Evolutionary conservation across 1,140 invertebrate genomes (phyloP), one percentile per base, ranked within the genome.

Genomic region (Hormaphis cornu): DNA sequence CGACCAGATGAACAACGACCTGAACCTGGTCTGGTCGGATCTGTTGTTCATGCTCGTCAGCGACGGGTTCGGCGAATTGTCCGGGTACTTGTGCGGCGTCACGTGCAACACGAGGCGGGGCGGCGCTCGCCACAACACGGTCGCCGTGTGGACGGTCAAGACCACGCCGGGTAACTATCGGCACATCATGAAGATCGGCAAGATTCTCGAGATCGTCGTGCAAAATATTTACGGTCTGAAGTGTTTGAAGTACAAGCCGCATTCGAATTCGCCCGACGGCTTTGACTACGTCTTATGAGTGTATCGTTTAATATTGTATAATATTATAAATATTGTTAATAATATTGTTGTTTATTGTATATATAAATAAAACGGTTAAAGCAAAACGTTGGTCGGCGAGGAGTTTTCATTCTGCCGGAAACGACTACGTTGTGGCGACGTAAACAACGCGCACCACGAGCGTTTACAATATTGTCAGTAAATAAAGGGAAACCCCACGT

Each of bases 21-120:
- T 61, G 22, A 44, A 61, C 40, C n/a, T 61, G 35, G 18, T 63
- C 16, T 48, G 42, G 59, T 48, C 59, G 9, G 59, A 63, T 20
- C 10, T 63, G 42, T 20, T 48, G 28, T 63, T 33, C 14, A 20
- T 22, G 6, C 26, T 63, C 0, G 22, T 63, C 18, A 63, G n/a
- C 14, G 44, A 14, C 18, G 42, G 42, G 0, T 28, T 30, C 14
- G 35, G 20, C 9, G 35, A 61, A 16, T 18, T 61, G 42, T n/a
- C 26, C 6, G 16, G 26, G n/a, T 63, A 63, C 12, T 10, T 63
- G 14, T 63, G 59, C 18, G 59, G 59, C 2, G 16, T 48, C 10
- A 22, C 42, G 18, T 63, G 59, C 9, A 22, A 30, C 18, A 8
- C 18, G 12, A 22, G 8, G 18, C 9, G 26, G 4, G n/a, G 20